Evolutionary conservation across 2,113 vertebrate species (phyloP).

Genomic region (Syngnathus floridae): DNA sequence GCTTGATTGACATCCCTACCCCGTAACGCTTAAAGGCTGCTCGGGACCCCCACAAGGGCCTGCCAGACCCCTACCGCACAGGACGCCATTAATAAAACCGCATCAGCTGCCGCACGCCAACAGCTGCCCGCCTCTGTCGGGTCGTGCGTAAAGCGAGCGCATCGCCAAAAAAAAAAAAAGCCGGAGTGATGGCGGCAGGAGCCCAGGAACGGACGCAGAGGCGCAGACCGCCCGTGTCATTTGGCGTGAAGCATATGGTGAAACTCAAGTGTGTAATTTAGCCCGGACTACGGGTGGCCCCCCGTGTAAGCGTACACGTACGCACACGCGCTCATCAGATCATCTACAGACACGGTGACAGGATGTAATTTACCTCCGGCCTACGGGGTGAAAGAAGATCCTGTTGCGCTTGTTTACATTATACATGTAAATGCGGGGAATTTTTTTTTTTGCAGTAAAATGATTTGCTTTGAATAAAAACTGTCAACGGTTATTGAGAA

Average conservation of each 20-base stretch:
- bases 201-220: conserved; percentile 43
- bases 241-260: conserved; percentile 62
- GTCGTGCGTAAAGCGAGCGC: conserved; percentile 10
- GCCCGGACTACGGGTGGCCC: conserved; percentile 61
- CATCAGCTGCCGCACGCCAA: conserved; percentile 61
- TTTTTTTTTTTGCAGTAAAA: too few relatives aligned
- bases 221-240: conserved; percentile 59
- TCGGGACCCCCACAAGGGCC: conserved; percentile 24
- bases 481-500: too few relatives aligned
- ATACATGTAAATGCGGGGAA: too few relatives aligned
- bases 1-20: conserved; percentile 27
- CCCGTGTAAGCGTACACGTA: conserved; percentile 4
- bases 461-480: too few relatives aligned
- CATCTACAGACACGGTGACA: conserved; percentile 37
- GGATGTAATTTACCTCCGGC: conserved; percentile 66
- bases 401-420: conserved; percentile 43
- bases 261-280: conserved; percentile 68
- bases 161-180: conserved; percentile 39
- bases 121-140: conserved; percentile 55
- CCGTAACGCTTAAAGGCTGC: conserved; percentile 22
- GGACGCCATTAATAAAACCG: conserved; percentile 37
- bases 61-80: conserved; percentile 23
- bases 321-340: conserved; percentile 5
- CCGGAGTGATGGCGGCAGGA: conserved; percentile 58
- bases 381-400: conserved; percentile 63